These are phyloP conservation scores for Myotis myotis DNA, from an alignment of 2,797 vertebrate genomes.

Conservation along the genomic window DNA sequence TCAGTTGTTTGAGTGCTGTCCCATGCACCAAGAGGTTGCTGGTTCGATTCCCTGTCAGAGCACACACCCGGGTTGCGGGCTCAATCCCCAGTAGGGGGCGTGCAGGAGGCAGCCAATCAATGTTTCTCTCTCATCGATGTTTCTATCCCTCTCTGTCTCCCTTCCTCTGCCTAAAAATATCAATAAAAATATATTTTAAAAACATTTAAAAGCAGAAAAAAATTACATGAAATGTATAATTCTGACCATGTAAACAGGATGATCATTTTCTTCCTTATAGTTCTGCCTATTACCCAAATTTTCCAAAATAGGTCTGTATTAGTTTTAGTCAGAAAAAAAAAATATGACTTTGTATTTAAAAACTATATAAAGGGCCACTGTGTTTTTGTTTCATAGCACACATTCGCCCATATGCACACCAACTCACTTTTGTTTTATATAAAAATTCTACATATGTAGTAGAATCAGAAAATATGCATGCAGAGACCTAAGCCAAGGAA, in stretches of 20 bases:
- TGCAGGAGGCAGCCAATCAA: neutral
- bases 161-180: neutral
- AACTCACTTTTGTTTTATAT: neutral
- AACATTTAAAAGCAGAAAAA: slow-evolving; percentile 22
- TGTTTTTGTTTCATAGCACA: neutral
- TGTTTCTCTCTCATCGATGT: neutral
- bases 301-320: slow-evolving; percentile 16
- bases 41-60: neutral
- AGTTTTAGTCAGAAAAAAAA: slow-evolving; percentile 25
- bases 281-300: slow-evolving; percentile 33
- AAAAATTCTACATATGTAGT: neutral
- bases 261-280: slow-evolving; percentile 7
- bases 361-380: neutral
- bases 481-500: neutral
- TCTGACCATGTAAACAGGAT: neutral
- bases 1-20: neutral
- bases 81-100: neutral
- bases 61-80: neutral
- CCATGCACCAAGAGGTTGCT: neutral
- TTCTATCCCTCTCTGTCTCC: neutral
- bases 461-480: slow-evolving; percentile 5
- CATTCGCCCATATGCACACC: neutral
- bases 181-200: neutral
- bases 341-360: neutral
- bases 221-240: neutral